phyloP scores from a whole-genome alignment of 2,797 vertebrate species.

The Eleutherodactylus coqui region DNA sequence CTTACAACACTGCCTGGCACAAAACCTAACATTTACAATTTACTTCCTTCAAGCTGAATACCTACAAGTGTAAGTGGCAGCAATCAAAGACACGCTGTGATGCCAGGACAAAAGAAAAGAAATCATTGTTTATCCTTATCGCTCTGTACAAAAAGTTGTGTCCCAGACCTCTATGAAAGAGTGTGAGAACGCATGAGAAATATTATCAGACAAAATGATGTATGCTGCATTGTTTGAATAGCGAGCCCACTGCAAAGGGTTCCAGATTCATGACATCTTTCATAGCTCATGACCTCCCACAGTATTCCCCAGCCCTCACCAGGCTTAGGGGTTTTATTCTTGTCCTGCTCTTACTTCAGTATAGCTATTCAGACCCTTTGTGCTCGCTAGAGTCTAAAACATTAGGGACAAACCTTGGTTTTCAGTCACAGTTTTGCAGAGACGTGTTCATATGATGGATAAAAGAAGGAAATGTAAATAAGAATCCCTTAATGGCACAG shows the following conservation, averaged over 20 bases:
- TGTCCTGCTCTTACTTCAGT: conserved; percentile 35
- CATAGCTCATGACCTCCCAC: conserved; percentile 79
- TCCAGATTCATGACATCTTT: conserved; percentile 82
- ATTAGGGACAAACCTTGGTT: conserved; percentile 20
- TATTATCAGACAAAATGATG: conserved; percentile 66
- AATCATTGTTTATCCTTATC: conserved; percentile 47
- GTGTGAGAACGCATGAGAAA: conserved; percentile 56
- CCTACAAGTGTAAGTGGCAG: conserved; percentile 7
- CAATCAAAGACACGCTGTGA: conserved; percentile 1
- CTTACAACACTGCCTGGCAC: conserved; percentile 1
- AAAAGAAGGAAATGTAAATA: conserved; percentile 20
- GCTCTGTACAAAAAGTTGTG: conserved; percentile 24
- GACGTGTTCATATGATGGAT: conserved; percentile 13
- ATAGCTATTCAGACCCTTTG: conserved; percentile 28
- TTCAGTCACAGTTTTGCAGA: not conserved
- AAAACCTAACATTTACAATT: not conserved
- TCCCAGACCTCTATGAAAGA: conserved; percentile 42
- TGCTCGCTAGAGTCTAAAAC: not conserved
- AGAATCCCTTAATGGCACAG: too few species aligned
- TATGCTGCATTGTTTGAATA: conserved; percentile 82
- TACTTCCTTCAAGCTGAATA: conserved; percentile 10
- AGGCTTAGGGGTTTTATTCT: conserved; percentile 43
- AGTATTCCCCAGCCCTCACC: conserved; percentile 79
- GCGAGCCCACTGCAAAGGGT: conserved; percentile 86
- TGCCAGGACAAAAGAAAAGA: conserved; percentile 22